phyloP scores from a whole-genome alignment of 2,113 vertebrate genomes.

The Phycodurus eques region DNA sequence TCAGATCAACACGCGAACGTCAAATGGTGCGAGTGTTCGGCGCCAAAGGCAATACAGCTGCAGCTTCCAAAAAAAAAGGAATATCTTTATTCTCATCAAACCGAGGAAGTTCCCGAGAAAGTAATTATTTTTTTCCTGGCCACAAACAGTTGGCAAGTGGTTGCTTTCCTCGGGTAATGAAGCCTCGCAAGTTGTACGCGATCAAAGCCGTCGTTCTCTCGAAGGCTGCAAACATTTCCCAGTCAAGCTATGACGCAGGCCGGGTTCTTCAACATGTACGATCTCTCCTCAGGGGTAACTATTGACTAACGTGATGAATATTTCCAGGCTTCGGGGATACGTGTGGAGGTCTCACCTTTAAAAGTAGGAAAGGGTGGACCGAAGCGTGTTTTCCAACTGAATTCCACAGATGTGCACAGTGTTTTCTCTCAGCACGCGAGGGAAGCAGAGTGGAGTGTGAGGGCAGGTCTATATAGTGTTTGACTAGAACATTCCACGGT shows the following conservation, averaged over 20 bases:
- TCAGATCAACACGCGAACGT: background rate
- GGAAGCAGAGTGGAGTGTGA: slow-evolving; percentile 37
- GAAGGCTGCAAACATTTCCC: background rate
- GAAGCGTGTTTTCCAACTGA: slow-evolving; percentile 8
- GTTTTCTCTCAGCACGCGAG: slow-evolving; percentile 46
- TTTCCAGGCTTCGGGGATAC: background rate
- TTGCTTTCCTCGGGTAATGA: background rate
- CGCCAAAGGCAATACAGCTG: background rate
- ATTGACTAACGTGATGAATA: background rate
- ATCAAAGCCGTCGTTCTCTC: background rate
- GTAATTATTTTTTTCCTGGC: background rate
- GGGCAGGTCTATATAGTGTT: slow-evolving; percentile 52
- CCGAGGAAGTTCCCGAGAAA: background rate
- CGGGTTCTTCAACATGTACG: background rate
- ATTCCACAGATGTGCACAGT: slow-evolving; percentile 2
- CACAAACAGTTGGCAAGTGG: background rate
- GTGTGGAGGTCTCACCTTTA: background rate
- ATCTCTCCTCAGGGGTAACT: background rate
- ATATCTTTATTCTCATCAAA: background rate
- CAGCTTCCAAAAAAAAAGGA: no score
- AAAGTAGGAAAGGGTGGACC: background rate
- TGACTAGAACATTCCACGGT: slow-evolving; percentile 72
- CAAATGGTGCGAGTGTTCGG: background rate
- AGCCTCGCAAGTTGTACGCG: background rate
- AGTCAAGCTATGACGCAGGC: background rate